Base-by-base conservation (phyloP, 2,113 vertebrate species). In the Nothoprocta perdicaria region DNA sequence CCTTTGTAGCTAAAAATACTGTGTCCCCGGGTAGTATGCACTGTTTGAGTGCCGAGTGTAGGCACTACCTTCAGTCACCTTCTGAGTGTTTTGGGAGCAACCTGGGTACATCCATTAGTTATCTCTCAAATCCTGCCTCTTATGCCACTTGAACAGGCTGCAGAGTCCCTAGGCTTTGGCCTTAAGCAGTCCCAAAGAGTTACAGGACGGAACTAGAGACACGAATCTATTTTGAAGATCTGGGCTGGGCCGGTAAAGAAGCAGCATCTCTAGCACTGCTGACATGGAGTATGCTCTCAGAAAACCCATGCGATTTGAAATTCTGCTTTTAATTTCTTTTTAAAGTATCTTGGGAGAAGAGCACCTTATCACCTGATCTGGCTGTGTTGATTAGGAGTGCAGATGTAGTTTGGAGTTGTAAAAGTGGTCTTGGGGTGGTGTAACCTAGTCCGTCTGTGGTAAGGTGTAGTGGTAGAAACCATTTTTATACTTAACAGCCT, bases 361-460 rank as follows among this genome's bases (percentile, higher is more conserved):
- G 13, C 2, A 1, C 86, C 8, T 63, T 27, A 17, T 31, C 8
- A 16, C 0, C 0, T n/a, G 63, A 1, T 48, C 84, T 78, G 22
- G 10, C 35, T 29, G 2, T 60, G 21, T 69, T 69, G 29, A 27
- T 35, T 40, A 58, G 33, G 38, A 38, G 27, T 65, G 33, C 72
- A 53, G 33, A 55, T 6, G 10, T 31, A 71, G 26, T 66, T 71
- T 22, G 33, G 22, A 90, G 66, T 7, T 13, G 5, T 38, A 57
- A 78, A 55, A 22, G 19, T 75, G 19, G 53, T 6, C 80, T 68
- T 46, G 4, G 75, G 41, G 33, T 0, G 2, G 5, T 6, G 8
- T 68, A 41, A 35, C 2, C 6, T 33, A 75, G 61, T 13, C 8
- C 2, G 50, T 48, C 17, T 40, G 2, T 67, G 38, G 8, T 50